A percentile compares a stretch with the other conserved stretches of the same genome.
These are phyloP conservation scores for Epinephelus malabaricus DNA, from an alignment of 2,797 vertebrate species.

Conservation along the genomic window DNA sequence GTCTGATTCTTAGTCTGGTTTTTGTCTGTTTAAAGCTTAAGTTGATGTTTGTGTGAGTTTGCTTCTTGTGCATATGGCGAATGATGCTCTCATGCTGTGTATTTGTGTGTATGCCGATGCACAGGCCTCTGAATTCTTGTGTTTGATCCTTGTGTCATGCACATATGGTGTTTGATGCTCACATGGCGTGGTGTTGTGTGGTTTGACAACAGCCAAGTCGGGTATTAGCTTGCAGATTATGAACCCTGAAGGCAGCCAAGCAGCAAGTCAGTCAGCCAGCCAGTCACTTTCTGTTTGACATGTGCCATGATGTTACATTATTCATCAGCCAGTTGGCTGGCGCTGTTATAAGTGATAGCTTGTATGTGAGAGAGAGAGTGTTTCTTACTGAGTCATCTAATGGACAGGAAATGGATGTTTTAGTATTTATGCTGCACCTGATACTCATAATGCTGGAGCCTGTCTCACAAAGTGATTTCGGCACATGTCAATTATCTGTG, in stretches of 20 bases:
- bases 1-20: background rate
- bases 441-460: background rate
- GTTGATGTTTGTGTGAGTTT: constrained; percentile 9
- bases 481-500: background rate
- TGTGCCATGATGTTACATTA: constrained; percentile 64
- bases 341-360: constrained; percentile 20
- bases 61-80: constrained; percentile 4
- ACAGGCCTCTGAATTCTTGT: constrained; percentile 15
- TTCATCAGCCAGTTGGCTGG: constrained; percentile 57
- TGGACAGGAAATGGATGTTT: constrained; percentile 55
- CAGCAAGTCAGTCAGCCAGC: constrained; percentile 45
- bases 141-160: constrained; percentile 25
- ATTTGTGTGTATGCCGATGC: background rate
- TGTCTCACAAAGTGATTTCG: background rate
- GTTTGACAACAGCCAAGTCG: constrained; percentile 46
- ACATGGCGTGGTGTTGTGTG: constrained; percentile 40
- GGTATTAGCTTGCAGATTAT: constrained; percentile 53
- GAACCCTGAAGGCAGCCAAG: constrained; percentile 55
- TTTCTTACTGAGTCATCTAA: constrained; percentile 49
- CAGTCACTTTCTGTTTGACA: constrained; percentile 55
- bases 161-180: constrained; percentile 48
- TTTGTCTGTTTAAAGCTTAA: background rate
- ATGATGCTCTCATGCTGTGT: constrained; percentile 17
- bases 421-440: constrained; percentile 13
- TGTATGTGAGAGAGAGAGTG: background rate